These are phyloP conservation scores for Ardeotis arabs DNA, from an alignment of 2,113 vertebrate species.

Conservation along the genomic window DNA sequence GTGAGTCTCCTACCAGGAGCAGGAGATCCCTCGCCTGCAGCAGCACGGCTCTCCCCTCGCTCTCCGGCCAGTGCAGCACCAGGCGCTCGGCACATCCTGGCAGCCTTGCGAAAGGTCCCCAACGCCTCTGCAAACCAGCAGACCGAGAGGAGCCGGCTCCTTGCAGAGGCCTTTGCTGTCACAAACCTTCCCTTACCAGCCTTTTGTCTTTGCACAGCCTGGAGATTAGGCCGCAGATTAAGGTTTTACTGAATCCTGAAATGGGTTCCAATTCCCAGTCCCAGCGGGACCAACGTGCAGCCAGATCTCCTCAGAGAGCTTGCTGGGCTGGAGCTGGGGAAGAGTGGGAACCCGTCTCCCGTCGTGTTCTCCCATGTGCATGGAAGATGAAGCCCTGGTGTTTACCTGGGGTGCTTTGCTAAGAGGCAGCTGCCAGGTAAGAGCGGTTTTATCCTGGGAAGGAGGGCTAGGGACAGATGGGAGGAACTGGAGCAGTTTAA, in stretches of 20 bases:
- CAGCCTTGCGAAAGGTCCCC: background rate
- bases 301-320: background rate
- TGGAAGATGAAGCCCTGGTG: background rate
- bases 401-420: background rate
- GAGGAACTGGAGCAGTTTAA: background rate
- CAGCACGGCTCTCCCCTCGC: background rate
- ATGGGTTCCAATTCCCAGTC: constrained; percentile 15
- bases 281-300: background rate
- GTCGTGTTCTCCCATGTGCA: fast-evolving
- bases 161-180: background rate
- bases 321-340: background rate
- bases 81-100: background rate
- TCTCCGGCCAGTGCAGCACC: background rate
- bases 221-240: constrained; percentile 55
- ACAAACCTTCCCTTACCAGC: background rate
- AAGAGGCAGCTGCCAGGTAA: background rate
- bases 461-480: background rate
- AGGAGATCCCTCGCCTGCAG: background rate
- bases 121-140: background rate
- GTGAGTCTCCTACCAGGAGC: fast-evolving
- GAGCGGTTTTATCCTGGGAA: background rate
- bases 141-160: background rate
- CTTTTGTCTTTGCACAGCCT: background rate
- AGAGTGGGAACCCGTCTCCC: background rate
- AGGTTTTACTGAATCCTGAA: constrained; percentile 33